Conservation (phyloP, 1,140 invertebrate species). For the Chlorops oryzae region DNA sequence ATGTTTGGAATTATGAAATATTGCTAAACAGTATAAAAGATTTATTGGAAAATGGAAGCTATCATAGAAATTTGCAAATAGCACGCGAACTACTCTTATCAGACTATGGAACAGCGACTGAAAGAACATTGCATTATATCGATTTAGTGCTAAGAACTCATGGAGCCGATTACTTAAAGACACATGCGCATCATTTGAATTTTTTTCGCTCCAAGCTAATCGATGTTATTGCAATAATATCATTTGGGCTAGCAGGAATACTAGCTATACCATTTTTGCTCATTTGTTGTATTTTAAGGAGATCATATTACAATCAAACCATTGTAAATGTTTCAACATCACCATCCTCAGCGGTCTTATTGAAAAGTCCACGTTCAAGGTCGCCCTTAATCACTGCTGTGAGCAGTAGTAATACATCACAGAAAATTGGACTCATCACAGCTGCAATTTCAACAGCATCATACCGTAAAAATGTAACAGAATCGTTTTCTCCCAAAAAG, state of each 20-base stretch:
- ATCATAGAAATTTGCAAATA: constrained; percentile 5
- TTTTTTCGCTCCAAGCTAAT: constrained; percentile 47
- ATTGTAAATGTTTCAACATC: too few species aligned
- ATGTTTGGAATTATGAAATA: constrained; percentile 30
- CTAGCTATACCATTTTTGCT: constrained; percentile 34
- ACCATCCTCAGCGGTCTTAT: too few species aligned
- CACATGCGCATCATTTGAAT: constrained; percentile 42
- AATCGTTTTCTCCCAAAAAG: too few species aligned
- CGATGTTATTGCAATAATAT: constrained; percentile 45
- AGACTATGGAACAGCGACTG: constrained; percentile 44
- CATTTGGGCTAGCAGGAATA: constrained; percentile 30
- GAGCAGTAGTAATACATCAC: too few species aligned
- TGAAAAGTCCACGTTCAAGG: too few species aligned
- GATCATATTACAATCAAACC: constrained; percentile 34
- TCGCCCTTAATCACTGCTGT: too few species aligned
- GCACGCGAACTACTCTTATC: constrained; percentile 38
- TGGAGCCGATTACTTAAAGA: constrained; percentile 48
- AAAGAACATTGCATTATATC: constrained; percentile 52
- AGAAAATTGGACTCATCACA: too few species aligned
- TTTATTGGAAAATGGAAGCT: constrained; percentile 30
- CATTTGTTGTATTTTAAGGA: constrained; percentile 35
- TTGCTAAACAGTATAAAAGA: constrained; percentile 31
- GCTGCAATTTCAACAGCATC: too few species aligned
- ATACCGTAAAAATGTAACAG: too few species aligned
- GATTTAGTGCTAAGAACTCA: constrained; percentile 52